A percentile compares a stretch with the other conserved stretches of the same genome.
phyloP scores from a whole-genome alignment of 2,888 invertebrate genomes.

The Dromius quadrimaculatus region DNA sequence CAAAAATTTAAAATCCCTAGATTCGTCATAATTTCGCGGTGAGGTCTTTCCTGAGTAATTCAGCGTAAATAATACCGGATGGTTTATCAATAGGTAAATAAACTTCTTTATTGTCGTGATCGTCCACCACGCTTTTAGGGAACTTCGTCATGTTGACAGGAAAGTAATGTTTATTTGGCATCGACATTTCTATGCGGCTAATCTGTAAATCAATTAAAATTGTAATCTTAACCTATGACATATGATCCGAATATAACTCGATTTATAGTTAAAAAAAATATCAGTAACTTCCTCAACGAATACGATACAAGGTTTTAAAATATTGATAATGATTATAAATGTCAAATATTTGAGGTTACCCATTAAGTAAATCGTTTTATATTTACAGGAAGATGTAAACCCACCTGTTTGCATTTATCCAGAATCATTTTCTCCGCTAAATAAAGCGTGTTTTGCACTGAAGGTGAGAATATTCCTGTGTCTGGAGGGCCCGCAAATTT shows the following conservation, averaged over 20 bases:
- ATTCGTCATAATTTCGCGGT: conserved; percentile 69
- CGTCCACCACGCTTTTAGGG: conserved; percentile 73
- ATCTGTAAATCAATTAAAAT: conserved; percentile 68
- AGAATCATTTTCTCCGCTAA: conserved; percentile 77
- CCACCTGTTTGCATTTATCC: conserved; percentile 77
- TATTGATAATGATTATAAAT: not conserved
- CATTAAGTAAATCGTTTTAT: too few relatives aligned
- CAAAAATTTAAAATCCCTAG: not conserved
- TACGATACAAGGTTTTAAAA: too few relatives aligned
- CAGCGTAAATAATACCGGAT: conserved; percentile 81
- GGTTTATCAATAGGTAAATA: conserved; percentile 84
- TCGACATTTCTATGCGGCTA: conserved; percentile 77
- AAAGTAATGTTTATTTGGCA: conserved; percentile 87
- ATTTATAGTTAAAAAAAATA: not conserved
- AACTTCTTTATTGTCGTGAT: conserved; percentile 76
- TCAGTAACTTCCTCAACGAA: too few relatives aligned
- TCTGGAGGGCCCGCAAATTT: conserved; percentile 83
- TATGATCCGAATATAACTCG: not conserved
- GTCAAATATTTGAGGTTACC: too few relatives aligned
- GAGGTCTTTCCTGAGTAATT: conserved; percentile 73
- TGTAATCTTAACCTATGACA: conserved; percentile 21
- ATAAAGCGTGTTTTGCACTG: conserved; percentile 84
- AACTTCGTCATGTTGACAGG: conserved; percentile 82
- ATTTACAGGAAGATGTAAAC: too few relatives aligned
- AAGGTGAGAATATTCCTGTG: conserved; percentile 80